A percentile compares a stretch with the other conserved stretches of the same genome.
Conservation (phyloP, 1,140 invertebrate genomes). For the Zaprionus inermis region DNA sequence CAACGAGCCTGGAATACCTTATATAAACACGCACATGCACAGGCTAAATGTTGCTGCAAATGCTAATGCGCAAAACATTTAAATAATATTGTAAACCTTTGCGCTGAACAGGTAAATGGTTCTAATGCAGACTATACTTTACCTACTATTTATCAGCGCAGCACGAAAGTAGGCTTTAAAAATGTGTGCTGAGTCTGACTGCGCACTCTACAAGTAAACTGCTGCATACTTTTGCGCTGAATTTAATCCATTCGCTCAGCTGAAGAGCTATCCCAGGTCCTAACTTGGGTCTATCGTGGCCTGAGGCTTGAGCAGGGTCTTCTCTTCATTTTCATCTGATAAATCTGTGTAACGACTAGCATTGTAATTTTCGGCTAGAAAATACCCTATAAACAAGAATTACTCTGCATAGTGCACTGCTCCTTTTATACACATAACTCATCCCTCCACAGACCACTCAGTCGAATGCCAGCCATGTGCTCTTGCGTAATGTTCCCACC, state of each 20-base stretch:
- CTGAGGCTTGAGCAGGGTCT: too few relatives aligned
- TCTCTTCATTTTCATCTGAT: too few relatives aligned
- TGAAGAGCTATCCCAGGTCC: too few relatives aligned
- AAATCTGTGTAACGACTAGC: too few relatives aligned
- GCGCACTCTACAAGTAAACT: not conserved
- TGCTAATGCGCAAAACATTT: constrained; percentile 1
- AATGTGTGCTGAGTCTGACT: not conserved
- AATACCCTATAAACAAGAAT: too few relatives aligned
- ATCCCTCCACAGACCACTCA: constrained; percentile 84
- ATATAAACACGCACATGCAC: constrained; percentile 28
- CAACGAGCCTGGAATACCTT: constrained; percentile 42
- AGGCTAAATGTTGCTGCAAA: not conserved
- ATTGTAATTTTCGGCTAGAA: too few relatives aligned
- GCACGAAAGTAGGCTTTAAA: constrained; percentile 18
- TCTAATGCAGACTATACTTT: not conserved
- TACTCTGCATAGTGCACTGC: too few relatives aligned
- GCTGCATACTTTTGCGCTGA: constrained; percentile 13
- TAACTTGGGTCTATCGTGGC: too few relatives aligned
- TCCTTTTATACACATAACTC: too few relatives aligned
- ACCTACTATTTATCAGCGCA: not conserved
- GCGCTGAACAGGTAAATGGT: not conserved
- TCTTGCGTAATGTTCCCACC: constrained; percentile 86
- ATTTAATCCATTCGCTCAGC: not conserved
- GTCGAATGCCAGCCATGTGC: constrained; percentile 87
- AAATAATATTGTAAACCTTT: not conserved